Evolutionary conservation across 2,888 invertebrate species (phyloP), one percentile per base, ranked within the genome.

Genomic region (Lingula anatina): DNA sequence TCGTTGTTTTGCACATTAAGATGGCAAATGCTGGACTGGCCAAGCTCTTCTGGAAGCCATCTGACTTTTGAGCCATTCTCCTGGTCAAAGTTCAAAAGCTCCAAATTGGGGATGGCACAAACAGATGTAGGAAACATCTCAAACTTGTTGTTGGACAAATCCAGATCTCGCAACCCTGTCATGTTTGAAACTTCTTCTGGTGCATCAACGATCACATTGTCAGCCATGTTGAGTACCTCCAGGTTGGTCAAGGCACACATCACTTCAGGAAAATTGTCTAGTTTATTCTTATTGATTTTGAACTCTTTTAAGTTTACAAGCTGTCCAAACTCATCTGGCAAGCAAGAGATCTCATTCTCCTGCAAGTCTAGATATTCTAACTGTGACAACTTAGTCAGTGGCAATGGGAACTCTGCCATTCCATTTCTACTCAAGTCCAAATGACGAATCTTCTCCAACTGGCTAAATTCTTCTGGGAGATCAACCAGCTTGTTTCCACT

Each of bases 181-280:
- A 95, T 80, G 64, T 90, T 87, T 7, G 57, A 53, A 21, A 73
- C 57, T 3, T 58, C 60, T 23, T 64, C 57, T 15, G 71, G 70
- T 4, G 71, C 45, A 12, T 56, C 54, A 27, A 50, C 56, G 20
- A 73, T 56, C 31, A 57, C 51, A 50, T 73, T 73, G 42, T 66
- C 70, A 49, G 64, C 68, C 4, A 71, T 46, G 25, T 59, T 54
- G 4, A 73, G 54, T 24, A 59, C 54, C 18, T 54, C 48, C 18
- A 71, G 52, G 18, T 64, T 47, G 12, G 45, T 49, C 21, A 70
- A 49, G 21, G 63, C 55, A 4, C 64, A 65, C 2, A 73, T 54
- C 15, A 61, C 57, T 5, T 51, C 21, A 2, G 71, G 70, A n/a
- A 73, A 53, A 4, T 47, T 50, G 4, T 54, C 50, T 15, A 73